Evolutionary conservation across 1,140 invertebrate genomes (phyloP).

Genomic region (Zaprionus tsacasi): DNA sequence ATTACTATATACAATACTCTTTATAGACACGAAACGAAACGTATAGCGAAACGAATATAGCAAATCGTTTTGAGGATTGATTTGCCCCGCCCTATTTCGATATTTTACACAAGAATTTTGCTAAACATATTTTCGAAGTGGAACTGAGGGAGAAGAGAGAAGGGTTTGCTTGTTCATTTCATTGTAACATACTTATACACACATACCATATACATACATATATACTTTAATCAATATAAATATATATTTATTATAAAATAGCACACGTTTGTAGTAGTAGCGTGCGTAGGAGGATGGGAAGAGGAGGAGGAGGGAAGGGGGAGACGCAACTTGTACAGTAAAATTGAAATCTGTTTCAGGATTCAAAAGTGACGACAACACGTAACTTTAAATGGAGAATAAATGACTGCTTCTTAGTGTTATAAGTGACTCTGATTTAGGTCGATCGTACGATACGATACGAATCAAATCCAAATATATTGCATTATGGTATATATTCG

Average conservation of each 20-base stretch:
- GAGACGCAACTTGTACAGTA: constrained; percentile 72
- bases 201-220: constrained; percentile 22
- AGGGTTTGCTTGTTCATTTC: not conserved
- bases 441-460: constrained; percentile 69
- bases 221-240: constrained; percentile 11
- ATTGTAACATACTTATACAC: constrained; percentile 34
- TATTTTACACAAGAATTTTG: constrained; percentile 7
- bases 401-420: constrained; percentile 82
- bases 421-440: constrained; percentile 83
- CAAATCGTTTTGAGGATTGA: constrained; percentile 6
- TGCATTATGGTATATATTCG: constrained; percentile 66
- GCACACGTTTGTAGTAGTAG: constrained; percentile 47
- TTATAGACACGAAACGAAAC: constrained; percentile 14
- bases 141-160: not conserved
- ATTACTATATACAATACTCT: constrained; percentile 77
- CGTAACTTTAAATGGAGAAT: constrained; percentile 82
- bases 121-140: not conserved
- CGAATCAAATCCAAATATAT: constrained; percentile 78
- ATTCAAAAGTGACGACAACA: constrained; percentile 80
- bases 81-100: constrained; percentile 4
- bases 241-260: constrained; percentile 34
- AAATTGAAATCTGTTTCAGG: constrained; percentile 81
- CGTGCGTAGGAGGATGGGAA: not conserved
- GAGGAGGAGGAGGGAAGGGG: not conserved
- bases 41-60: not conserved